Evolutionary conservation across 2,113 vertebrate species (phyloP).

Genomic region (Plectropomus leopardus): DNA sequence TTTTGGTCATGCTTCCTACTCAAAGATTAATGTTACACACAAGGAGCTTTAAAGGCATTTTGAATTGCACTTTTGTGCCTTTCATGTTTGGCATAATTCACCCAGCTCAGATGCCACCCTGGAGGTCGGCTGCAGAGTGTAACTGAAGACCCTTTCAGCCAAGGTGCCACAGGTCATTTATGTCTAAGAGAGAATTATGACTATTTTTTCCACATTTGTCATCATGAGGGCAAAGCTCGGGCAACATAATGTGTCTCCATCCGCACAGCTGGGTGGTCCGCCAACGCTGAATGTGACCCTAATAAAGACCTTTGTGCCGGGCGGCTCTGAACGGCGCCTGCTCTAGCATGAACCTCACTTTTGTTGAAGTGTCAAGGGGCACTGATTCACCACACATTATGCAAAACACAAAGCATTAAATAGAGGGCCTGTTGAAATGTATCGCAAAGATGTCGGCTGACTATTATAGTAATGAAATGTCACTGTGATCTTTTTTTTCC

Average conservation of each 20-base stretch:
- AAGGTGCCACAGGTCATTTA: conserved; percentile 55
- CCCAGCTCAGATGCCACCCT: conserved; percentile 35
- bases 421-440: conserved; percentile 45
- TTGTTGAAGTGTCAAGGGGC: conserved; percentile 67
- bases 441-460: conserved; percentile 6
- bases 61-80: conserved; percentile 38
- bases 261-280: conserved; percentile 81
- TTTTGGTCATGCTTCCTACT: conserved; percentile 44
- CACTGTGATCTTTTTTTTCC: background rate
- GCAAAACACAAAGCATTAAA: conserved; percentile 61
- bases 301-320: conserved; percentile 66
- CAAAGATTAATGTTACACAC: conserved; percentile 31
- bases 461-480: conserved; percentile 30
- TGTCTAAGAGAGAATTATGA: conserved; percentile 73
- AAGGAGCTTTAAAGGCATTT: conserved; percentile 4
- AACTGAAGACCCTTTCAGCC: conserved; percentile 64
- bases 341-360: conserved; percentile 72
- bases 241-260: conserved; percentile 56
- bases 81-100: conserved; percentile 64
- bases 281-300: conserved; percentile 70
- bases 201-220: conserved; percentile 70
- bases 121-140: conserved; percentile 47
- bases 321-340: conserved; percentile 48
- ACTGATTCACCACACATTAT: conserved; percentile 72
- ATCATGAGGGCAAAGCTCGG: conserved; percentile 51